These are phyloP conservation scores for Elymnias hypermnestra DNA, from an alignment of 1,140 invertebrate species.

Conservation along the genomic window DNA sequence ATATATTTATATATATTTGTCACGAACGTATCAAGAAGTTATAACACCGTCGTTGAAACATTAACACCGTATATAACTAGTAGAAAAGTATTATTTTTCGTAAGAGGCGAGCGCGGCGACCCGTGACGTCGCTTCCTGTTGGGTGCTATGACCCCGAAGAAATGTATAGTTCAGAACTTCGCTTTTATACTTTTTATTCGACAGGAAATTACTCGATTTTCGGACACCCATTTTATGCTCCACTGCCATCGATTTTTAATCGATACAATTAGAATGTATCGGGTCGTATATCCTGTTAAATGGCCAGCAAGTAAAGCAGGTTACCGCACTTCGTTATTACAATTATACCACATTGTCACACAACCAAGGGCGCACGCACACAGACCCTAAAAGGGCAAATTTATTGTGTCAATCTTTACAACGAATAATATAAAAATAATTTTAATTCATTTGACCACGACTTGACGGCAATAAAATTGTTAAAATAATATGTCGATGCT, in stretches of 20 bases:
- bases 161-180: constrained; percentile 49
- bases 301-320: constrained; percentile 1
- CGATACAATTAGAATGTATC: constrained; percentile 18
- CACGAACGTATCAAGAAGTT: not conserved
- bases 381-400: no score
- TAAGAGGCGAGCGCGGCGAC: constrained; percentile 60
- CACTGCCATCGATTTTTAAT: constrained; percentile 25
- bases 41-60: not conserved
- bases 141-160: constrained; percentile 71
- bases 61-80: not conserved
- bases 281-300: constrained; percentile 17
- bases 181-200: constrained; percentile 51
- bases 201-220: constrained; percentile 64
- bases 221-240: constrained; percentile 51
- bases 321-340: not conserved
- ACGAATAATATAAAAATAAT: no score
- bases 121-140: constrained; percentile 62
- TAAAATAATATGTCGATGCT: no score
- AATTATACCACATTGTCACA: no score
- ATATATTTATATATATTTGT: not conserved
- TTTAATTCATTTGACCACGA: no score
- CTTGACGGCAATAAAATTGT: no score
- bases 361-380: no score
- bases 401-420: no score
- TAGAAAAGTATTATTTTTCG: constrained; percentile 52